These are phyloP conservation scores for human (Homo sapiens) DNA, from an alignment of 2,113 vertebrate species.

Conservation along the genomic window GRCh38 chr1:4021501-4022000, in stretches of 20 bases:
- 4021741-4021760: background rate
- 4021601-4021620: background rate
- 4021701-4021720: background rate
- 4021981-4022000: background rate
- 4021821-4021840: background rate
- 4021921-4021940: background rate
- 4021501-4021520: background rate
- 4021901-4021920: too few relatives aligned
- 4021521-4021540: background rate
- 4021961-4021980: background rate
- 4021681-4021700: fast-evolving
- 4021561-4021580: background rate
- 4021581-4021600: background rate
- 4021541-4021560: background rate
- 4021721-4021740: background rate
- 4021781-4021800: background rate
- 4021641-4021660: background rate
- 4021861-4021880: background rate
- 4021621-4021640: background rate
- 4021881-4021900: background rate
- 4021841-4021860: background rate
- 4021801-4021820: too few relatives aligned
- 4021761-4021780: background rate
- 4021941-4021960: background rate
- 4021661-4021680: background rate